Evolutionary conservation across 2,113 vertebrate species (phyloP).

Genomic region (Ptilorrhoa leucosticta): DNA sequence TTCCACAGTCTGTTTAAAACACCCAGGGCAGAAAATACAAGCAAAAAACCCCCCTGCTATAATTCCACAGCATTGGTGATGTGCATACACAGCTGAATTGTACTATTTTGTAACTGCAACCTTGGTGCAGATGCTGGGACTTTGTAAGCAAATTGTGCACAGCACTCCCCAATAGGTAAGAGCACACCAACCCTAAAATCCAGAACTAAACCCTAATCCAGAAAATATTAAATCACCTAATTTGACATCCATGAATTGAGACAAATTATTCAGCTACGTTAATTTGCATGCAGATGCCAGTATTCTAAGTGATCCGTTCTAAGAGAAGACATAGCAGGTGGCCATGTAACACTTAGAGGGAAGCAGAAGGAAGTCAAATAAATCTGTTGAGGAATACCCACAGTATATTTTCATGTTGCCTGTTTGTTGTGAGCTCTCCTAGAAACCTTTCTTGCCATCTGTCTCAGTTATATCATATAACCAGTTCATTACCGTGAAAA

Average conservation of each 20-base stretch:
- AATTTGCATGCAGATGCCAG: background rate
- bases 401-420: background rate
- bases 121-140: background rate
- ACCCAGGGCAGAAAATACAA: background rate
- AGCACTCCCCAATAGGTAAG: fast-evolving
- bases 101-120: background rate
- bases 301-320: background rate
- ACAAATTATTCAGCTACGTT: background rate
- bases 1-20: background rate
- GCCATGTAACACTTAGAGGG: background rate
- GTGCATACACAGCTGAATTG: background rate
- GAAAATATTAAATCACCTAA: background rate
- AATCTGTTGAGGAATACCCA: background rate
- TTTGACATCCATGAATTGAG: background rate
- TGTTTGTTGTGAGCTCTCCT: background rate
- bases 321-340: background rate
- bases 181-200: background rate
- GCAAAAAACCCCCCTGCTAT: background rate
- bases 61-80: background rate
- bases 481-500: background rate
- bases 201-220: background rate
- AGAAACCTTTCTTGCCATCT: background rate
- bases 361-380: background rate
- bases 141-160: background rate
- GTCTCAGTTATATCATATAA: background rate